Evolutionary conservation across 1,140 invertebrate species (phyloP).

Genomic region (Polypedilum pembai): DNA sequence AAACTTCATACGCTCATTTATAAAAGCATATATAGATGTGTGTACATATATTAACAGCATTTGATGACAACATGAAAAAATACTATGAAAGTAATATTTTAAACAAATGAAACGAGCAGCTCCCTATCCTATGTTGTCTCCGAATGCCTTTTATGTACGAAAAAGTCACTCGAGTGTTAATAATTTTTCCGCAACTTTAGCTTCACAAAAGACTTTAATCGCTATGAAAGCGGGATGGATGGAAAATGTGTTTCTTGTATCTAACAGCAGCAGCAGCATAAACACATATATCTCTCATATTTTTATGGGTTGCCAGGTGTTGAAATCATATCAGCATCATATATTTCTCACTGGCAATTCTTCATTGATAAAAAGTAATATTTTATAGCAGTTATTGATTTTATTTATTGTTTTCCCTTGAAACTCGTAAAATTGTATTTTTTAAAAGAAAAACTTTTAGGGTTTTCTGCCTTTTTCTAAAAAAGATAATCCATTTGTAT

Average conservation of each 20-base stretch:
- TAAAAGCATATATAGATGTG: background rate
- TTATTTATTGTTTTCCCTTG: too few relatives aligned
- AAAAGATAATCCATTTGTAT: too few relatives aligned
- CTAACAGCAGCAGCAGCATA: background rate
- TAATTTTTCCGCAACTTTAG: constrained; percentile 28
- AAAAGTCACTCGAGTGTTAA: constrained; percentile 24
- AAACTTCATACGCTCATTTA: too few relatives aligned
- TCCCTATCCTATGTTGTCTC: background rate
- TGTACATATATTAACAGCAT: background rate
- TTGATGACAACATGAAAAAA: background rate
- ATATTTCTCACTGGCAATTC: too few relatives aligned
- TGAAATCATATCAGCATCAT: background rate
- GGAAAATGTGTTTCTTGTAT: background rate
- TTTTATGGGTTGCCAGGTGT: background rate
- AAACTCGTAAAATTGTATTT: too few relatives aligned
- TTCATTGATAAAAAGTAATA: too few relatives aligned
- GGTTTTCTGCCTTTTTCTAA: too few relatives aligned
- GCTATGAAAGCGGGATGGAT: background rate
- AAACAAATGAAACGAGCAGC: constrained; percentile 11
- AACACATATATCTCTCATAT: background rate
- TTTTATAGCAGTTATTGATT: too few relatives aligned
- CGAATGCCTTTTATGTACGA: background rate
- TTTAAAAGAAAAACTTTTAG: too few relatives aligned
- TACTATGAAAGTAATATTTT: constrained; percentile 7
- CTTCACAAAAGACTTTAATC: constrained; percentile 27